Evolutionary conservation across 2,113 vertebrate genomes (phyloP), one percentile per base, ranked within the genome.

Genomic region (Equus quagga): DNA sequence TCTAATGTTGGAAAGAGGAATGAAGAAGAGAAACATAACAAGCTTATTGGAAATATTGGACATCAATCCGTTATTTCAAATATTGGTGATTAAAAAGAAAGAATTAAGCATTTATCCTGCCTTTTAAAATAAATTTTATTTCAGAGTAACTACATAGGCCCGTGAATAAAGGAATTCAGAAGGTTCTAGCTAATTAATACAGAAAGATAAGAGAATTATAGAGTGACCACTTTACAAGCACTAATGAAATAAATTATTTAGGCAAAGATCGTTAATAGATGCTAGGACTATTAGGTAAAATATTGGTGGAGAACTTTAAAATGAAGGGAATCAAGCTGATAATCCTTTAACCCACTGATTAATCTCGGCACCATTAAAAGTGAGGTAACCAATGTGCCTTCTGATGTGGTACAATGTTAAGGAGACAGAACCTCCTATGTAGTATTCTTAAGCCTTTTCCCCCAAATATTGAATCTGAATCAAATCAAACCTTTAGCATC

Each of bases 121-220:
- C 31, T 70, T 73, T 79, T 54, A 4, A 54, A 54, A 90, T 60
- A 65, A 65, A 31, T 64, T 80, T 49, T 58, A 85, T 76, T 72
- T 89, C 46, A 58, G 31, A 46, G 54, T 89, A 89, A 75, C 10
- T 62, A 19, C 11, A 58, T 33, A 73, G n/a, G 9, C 3, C 36
- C 76, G 4, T 69, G 11, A 91, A 56, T 88, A 84, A 84, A 93
- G 36, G 11, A 83, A 73, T 80, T 73, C 17, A 90, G 54, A 75
- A 49, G 13, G 49, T n/a, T 89, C 14, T 56, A 95, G 23, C 46
- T 96, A 90, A 78, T 87, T 70, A 94, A 90, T 58, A 67, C 3
- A 65, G 14, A 70, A 85, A 23, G 3, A 82, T 72, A 72, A 65
- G 24, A 90, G 9, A 75, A 81, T 56, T 85, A 60, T 9, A 75